Evolutionary conservation across 2,113 vertebrate genomes (phyloP).

Genomic region (Ardeotis arabs): DNA sequence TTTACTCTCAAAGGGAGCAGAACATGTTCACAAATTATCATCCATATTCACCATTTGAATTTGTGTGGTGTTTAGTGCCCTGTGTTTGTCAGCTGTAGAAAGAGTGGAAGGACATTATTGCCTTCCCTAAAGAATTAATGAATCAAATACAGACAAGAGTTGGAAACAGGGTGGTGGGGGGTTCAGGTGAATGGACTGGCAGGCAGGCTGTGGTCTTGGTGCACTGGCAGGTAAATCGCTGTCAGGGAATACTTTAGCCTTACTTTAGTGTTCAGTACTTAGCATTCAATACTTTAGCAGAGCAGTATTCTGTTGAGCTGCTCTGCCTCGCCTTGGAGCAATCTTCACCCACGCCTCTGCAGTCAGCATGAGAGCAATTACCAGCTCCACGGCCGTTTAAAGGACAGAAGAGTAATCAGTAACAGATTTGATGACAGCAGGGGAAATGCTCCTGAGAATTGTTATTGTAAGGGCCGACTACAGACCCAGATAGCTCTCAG

Average conservation of each 20-base stretch:
- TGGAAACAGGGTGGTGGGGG: neutral
- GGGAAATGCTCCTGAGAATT: neutral
- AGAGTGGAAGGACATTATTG: neutral
- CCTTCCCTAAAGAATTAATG: neutral
- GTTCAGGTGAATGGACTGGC: neutral
- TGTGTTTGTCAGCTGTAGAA: neutral
- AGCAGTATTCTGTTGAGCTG: neutral
- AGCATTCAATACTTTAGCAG: neutral
- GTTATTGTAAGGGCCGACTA: neutral
- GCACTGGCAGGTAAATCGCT: neutral
- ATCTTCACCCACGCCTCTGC: neutral
- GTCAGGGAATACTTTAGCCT: neutral
- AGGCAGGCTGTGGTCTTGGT: neutral
- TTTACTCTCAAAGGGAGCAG: neutral
- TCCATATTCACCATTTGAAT: neutral
- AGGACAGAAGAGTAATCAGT: neutral
- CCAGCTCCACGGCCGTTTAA: neutral
- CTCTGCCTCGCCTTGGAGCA: neutral
- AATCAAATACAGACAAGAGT: neutral
- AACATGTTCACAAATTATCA: neutral
- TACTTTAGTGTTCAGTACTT: neutral
- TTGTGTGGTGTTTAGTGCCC: neutral
- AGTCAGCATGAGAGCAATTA: neutral
- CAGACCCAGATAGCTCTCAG: neutral
- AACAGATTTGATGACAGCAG: slow-evolving; percentile 40